phyloP scores from a whole-genome alignment of 1,140 invertebrate genomes.

The Sesamia nonagrioides region DNA sequence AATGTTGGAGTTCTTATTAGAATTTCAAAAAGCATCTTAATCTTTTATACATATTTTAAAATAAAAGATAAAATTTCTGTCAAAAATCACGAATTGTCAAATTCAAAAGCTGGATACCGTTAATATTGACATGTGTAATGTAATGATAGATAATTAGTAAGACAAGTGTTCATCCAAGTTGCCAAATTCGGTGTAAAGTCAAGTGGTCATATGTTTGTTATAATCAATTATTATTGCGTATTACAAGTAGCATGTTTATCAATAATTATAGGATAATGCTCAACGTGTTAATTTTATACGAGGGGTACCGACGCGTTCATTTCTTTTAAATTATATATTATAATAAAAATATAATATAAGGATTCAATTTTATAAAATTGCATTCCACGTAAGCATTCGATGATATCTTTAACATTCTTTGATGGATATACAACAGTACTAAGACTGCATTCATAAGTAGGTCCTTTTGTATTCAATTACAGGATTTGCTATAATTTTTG shows the following conservation, averaged over 20 bases:
- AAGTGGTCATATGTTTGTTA: conserved; percentile 75
- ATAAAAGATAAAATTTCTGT: conserved; percentile 22
- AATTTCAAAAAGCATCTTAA: conserved; percentile 31
- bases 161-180: conserved; percentile 82
- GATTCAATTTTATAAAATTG: conserved; percentile 56
- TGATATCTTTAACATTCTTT: conserved; percentile 71
- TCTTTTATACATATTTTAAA: conserved; percentile 38
- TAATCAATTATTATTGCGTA: conserved; percentile 78
- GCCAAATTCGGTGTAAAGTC: conserved; percentile 84
- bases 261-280: conserved; percentile 82
- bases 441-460: conserved; percentile 82
- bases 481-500: conserved; percentile 72
- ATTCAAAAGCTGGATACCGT: conserved; percentile 19
- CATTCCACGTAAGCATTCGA: conserved; percentile 77
- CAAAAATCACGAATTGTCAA: conserved; percentile 24
- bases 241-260: conserved; percentile 80
- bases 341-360: conserved; percentile 46
- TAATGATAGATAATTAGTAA: conserved; percentile 46
- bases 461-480: conserved; percentile 68
- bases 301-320: conserved; percentile 75
- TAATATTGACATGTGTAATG: neutral
- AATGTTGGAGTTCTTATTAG: conserved; percentile 44
- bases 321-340: conserved; percentile 42
- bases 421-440: conserved; percentile 75
- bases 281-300: conserved; percentile 81